A percentile compares a stretch with the other conserved stretches of the same genome.
These are phyloP conservation scores for Vombatus ursinus DNA, from an alignment of 2,113 vertebrate species.

Conservation along the genomic window DNA sequence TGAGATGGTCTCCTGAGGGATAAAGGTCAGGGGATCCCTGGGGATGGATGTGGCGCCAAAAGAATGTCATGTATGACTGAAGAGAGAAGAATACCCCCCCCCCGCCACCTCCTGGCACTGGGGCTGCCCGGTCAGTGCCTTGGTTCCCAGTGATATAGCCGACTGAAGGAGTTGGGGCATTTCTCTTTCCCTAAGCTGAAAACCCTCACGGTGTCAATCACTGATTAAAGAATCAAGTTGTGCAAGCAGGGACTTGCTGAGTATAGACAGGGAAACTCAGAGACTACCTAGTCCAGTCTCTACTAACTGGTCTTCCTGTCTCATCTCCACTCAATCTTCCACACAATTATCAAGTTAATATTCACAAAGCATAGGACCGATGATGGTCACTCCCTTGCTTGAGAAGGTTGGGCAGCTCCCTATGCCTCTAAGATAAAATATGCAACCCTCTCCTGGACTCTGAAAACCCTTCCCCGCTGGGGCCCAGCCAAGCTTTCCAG, in stretches of 20 bases:
- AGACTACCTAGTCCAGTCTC: not conserved
- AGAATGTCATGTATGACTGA: not conserved
- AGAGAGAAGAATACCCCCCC: not conserved
- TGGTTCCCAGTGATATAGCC: not conserved
- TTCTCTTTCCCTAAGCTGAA: not conserved
- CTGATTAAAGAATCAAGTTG: not conserved
- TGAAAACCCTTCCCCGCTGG: not conserved
- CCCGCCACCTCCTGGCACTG: fast-evolving
- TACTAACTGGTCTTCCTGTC: not conserved
- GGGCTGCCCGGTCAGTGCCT: not conserved
- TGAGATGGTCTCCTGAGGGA: not conserved
- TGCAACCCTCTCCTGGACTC: not conserved
- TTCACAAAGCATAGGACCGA: not conserved
- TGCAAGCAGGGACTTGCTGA: not conserved
- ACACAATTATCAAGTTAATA: not conserved
- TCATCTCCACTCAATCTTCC: not conserved
- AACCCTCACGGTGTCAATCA: not conserved
- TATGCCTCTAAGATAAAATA: not conserved
- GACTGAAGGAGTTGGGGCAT: not conserved
- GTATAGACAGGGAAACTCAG: too few relatives aligned
- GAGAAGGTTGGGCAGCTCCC: not conserved
- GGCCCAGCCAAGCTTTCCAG: not conserved
- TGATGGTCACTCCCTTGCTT: not conserved
- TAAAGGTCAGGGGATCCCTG: too few relatives aligned
- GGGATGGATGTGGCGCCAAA: not conserved